Evolutionary conservation across 2,797 vertebrate species (phyloP).

Genomic region (Margarornis squamiger): DNA sequence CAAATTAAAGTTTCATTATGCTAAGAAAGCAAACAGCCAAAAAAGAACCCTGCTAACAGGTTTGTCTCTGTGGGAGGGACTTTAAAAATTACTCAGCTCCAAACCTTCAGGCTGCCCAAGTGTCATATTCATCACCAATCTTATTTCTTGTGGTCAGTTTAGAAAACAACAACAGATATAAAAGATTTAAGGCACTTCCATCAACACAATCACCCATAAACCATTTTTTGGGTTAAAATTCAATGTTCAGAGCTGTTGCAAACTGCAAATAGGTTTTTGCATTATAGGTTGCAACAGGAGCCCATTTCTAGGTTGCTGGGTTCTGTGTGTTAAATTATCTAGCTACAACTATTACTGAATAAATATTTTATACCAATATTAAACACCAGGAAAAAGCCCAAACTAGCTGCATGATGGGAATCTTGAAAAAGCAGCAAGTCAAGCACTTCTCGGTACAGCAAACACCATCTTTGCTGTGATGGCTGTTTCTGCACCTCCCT

Average conservation of each 20-base stretch:
- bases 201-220: background rate
- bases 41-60: fast-evolving
- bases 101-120: background rate
- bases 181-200: background rate
- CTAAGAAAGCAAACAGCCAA: background rate
- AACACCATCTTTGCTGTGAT: background rate
- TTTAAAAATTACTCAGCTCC: background rate
- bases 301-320: background rate
- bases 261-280: background rate
- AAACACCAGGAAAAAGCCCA: background rate
- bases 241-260: background rate
- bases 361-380: background rate
- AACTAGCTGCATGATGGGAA: background rate
- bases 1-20: background rate
- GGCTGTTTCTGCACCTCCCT: background rate
- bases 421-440: background rate
- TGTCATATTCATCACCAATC: background rate
- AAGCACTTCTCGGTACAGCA: background rate
- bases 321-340: background rate
- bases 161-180: background rate
- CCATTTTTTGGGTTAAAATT: background rate
- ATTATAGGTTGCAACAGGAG: background rate
- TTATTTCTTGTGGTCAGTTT: background rate
- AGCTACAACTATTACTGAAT: background rate
- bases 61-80: background rate